Conservation (phyloP, 2,797 vertebrate species). For the Channa striata region DNA sequence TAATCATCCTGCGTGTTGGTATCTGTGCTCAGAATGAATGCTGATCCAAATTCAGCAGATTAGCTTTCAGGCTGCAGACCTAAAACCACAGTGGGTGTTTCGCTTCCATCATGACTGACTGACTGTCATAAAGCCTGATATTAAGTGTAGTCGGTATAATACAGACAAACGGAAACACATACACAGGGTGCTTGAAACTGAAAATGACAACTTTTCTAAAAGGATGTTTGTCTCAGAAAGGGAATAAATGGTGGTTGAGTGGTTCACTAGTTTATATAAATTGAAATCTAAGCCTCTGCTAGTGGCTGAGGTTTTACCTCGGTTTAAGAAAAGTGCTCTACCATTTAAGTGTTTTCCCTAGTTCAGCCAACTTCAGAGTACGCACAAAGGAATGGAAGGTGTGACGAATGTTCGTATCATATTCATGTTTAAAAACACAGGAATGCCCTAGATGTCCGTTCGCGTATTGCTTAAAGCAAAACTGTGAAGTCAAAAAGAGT, state of each 20-base stretch:
- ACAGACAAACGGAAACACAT: no score
- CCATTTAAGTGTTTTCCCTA: no score
- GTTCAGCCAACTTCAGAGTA: not conserved
- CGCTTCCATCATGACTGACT: slow-evolving; percentile 36
- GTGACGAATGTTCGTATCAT: not conserved
- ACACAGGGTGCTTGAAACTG: no score
- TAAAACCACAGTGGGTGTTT: slow-evolving; percentile 13
- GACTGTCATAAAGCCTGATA: not conserved
- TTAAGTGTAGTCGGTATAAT: no score
- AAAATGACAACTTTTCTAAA: no score
- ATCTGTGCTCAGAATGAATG: slow-evolving; percentile 37
- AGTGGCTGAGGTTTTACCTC: no score
- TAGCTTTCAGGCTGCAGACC: slow-evolving; percentile 43
- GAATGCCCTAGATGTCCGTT: no score
- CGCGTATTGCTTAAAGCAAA: no score
- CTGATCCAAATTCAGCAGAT: slow-evolving; percentile 52
- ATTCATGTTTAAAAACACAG: not conserved
- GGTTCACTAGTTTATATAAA: no score
- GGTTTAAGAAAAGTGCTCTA: not conserved
- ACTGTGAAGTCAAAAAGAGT: not conserved
- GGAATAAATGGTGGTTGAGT: no score
- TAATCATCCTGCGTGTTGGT: slow-evolving; percentile 43
- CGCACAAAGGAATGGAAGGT: not conserved
- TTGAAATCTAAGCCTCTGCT: no score
- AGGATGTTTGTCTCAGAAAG: no score